Conservation (phyloP, 2,113 vertebrate genomes). For the Carlito syrichta region DNA sequence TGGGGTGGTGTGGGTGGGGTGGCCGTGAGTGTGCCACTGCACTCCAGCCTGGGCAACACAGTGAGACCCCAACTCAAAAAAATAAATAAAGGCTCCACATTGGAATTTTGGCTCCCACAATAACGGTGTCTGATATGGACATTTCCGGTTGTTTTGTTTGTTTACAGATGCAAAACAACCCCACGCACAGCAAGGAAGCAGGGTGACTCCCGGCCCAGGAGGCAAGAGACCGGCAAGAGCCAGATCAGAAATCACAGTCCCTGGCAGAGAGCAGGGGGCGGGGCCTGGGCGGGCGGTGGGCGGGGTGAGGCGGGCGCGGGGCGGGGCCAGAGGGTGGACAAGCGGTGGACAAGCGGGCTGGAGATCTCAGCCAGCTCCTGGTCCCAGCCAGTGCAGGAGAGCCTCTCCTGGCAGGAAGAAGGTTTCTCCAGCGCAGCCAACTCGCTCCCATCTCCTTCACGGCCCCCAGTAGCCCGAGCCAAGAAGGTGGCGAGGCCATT, state of each 20-base stretch:
- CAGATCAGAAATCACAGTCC: accelerated
- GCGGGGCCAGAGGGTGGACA: accelerated
- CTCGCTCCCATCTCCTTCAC: not conserved
- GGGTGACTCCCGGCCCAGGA: not conserved
- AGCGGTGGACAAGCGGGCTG: accelerated
- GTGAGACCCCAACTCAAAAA: no score
- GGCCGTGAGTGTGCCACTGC: no score
- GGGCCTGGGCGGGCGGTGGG: accelerated
- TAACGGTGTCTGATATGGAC: not conserved
- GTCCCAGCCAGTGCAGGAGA: not conserved
- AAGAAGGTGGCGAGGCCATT: not conserved
- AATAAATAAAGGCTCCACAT: no score
- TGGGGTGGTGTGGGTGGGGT: no score
- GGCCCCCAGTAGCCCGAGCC: not conserved
- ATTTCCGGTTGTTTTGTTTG: not conserved
- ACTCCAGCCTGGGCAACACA: no score
- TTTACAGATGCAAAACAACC: not conserved
- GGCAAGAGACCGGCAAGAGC: accelerated
- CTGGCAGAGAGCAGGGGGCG: accelerated
- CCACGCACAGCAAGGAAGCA: no score
- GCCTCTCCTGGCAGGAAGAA: not conserved
- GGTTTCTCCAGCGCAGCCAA: not conserved
- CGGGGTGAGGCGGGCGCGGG: not conserved
- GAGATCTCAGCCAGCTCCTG: not conserved
- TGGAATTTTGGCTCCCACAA: not conserved